Evolutionary conservation across 2,888 invertebrate genomes (phyloP), one percentile per base, ranked within the genome.

Genomic region (Tetramorium bicarinatum): DNA sequence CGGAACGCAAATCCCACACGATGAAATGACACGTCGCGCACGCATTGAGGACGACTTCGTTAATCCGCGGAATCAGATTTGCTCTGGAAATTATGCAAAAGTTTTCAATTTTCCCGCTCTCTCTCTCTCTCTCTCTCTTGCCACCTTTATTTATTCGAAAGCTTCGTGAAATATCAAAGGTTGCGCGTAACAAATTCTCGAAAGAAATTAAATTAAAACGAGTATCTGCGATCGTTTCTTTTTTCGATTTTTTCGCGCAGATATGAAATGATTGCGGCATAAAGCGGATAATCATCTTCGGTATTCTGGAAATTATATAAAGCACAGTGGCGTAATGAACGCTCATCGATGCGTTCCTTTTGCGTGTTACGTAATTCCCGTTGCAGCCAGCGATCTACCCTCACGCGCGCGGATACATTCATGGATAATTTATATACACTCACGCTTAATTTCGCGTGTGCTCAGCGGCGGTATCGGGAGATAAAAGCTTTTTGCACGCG

Each of bases 241-340:
- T 41, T 44, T 11, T 18, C 1, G 11, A 15, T 52, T 52, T 38
- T 61, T 49, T 34, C 38, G 6, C 8, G n/a, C 21, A 34, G 29
- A 56, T 34, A 2, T 13, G 21, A 67, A 59, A 59, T 21, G 47
- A 69, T 79, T 69, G 34, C 69, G 34, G 18, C 47, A 79, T 15
- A 69, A 44, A 34, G 25, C n/a, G 71, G 49, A 79, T 79, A 79
- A 59, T 79, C 38, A 79, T 59, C 79, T 69, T 44, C 8, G 47
- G 69, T 47, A 59, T 80, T 80, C 71, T 25, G 69, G 7, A 59
- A 80, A 80, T 80, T 80, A 80, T 59, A 71, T 80, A 80, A 80
- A 80, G 47, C 64, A 18, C 44, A 47, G 15, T 67, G 67, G 67
- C 77, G 56, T 47, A 79, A 79, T 47, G 21, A 59, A 38, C 47